phyloP scores from a whole-genome alignment of 2,888 invertebrate genomes.

The Caenorhabditis doughertyi region DNA sequence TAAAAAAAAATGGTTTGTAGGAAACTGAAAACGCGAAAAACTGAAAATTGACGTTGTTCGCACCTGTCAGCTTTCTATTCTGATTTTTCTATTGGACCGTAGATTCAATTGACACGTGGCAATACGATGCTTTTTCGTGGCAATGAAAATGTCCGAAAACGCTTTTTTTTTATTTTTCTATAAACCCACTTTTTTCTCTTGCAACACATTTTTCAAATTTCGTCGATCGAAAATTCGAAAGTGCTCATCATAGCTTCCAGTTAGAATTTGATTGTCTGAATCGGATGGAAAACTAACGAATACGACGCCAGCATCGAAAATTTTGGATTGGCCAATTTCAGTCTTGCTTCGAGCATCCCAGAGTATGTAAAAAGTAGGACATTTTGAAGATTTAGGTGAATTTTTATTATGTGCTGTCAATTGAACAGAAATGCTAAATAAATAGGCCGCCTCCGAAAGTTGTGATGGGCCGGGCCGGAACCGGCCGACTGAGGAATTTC shows the following conservation, averaged over 20 bases:
- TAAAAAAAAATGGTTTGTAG: conserved; percentile 10
- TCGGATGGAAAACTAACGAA: conserved; percentile 53
- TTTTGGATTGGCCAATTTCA: conserved; percentile 37
- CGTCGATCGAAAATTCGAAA: conserved; percentile 66
- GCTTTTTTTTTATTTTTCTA: background rate
- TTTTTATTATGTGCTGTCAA: no score
- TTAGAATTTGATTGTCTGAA: conserved; percentile 53
- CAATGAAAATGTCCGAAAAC: conserved; percentile 18
- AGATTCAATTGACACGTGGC: conserved; percentile 27
- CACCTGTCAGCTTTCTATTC: conserved; percentile 33
- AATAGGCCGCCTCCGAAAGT: no score
- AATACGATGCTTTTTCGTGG: conserved; percentile 1
- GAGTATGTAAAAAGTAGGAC: conserved; percentile 43
- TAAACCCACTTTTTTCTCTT: conserved; percentile 55
- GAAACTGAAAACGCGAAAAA: conserved; percentile 45
- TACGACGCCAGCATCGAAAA: conserved; percentile 70
- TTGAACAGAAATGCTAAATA: no score
- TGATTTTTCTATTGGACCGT: conserved; percentile 21
- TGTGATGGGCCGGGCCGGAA: no score
- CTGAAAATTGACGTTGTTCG: conserved; percentile 35
- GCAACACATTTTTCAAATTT: conserved; percentile 49
- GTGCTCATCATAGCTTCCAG: conserved; percentile 70
- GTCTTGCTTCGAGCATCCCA: conserved; percentile 64
- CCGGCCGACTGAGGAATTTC: no score
- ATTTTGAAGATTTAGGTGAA: no score